A percentile compares a stretch with the other conserved stretches of the same genome.
These are phyloP conservation scores for Plectrocnemia conspersa DNA, from an alignment of 1,140 invertebrate genomes.

Conservation along the genomic window DNA sequence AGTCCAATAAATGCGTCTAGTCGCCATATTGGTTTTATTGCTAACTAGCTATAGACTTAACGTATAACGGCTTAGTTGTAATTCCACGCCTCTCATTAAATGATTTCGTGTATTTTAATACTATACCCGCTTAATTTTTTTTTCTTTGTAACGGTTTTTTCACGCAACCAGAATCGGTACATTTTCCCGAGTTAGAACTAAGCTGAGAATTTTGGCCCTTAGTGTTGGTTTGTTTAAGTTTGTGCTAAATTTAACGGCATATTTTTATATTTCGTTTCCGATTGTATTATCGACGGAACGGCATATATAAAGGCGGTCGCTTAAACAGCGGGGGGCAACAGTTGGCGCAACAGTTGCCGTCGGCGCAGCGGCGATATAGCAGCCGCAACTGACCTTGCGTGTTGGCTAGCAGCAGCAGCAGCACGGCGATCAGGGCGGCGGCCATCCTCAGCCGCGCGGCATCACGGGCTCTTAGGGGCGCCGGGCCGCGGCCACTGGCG, in stretches of 20 bases:
- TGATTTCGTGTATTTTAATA: constrained; percentile 3
- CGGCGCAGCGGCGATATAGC: not conserved
- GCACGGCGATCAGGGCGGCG: constrained; percentile 17
- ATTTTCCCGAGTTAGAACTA: too few relatives aligned
- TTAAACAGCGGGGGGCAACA: constrained; percentile 21
- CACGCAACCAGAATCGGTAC: too few relatives aligned
- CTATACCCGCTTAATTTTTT: too few relatives aligned
- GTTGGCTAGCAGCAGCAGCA: constrained; percentile 21
- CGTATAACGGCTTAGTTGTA: too few relatives aligned
- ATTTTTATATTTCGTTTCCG: too few relatives aligned
- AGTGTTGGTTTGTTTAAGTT: too few relatives aligned
- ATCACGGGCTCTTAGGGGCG: constrained; percentile 43
- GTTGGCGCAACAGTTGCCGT: constrained; percentile 30
- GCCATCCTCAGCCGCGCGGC: constrained; percentile 38
- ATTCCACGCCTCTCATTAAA: not conserved
- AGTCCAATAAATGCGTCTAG: too few relatives aligned
- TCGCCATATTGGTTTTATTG: too few relatives aligned
- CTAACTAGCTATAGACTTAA: too few relatives aligned
- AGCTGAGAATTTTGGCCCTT: constrained; percentile 19
- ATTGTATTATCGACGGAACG: too few relatives aligned
- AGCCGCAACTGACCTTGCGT: constrained; percentile 30
- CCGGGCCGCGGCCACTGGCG: constrained; percentile 45
- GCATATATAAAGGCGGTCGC: constrained; percentile 2
- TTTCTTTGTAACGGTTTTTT: too few relatives aligned
- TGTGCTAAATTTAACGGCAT: too few relatives aligned